Evolutionary conservation across 2,113 vertebrate species (phyloP), one percentile per base, ranked within the genome.

Genomic region (Genyomyrus donnyi): DNA sequence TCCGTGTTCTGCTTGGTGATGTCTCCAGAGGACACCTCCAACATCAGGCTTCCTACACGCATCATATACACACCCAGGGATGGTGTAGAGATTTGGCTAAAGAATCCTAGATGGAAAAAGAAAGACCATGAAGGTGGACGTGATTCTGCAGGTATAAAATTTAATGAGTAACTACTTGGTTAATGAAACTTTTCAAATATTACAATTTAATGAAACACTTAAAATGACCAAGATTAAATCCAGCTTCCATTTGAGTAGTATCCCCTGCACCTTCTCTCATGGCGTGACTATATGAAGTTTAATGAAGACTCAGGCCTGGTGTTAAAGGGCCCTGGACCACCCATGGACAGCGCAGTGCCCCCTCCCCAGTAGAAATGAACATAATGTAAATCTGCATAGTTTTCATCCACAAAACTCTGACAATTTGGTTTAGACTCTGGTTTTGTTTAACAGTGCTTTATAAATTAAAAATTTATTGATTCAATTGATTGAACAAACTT

Each of bases 1-100:
- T 99, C 97, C 88, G 96, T 95, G 31, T 91, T 90, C 90, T 99
- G 96, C 90, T 95, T 96, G 35, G 96, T 96, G 94, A 99, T 98
- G 91, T 99, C 96, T 86, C 98, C 98, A 0, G 93, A 95, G 1
- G 93, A 92, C 90, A 97, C 93, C 91, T 97, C 95, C 0, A 98
- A 90, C 2, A 62, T 92, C 89, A 98, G 88, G 0, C 92, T 92
- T 88, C 96, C 97, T 91, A 99, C 93, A 88, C 92, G 93, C 95
- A 98, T 97, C 92, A 92, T 93, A 91, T 95, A 88, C n/a, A 95
- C 91, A 52, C 94, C 96, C 56, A 91, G 88, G 3, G 1, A 45
- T 0, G 94, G 93, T 42, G 93, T 94, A 1, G 84, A 90, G 0
- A 95, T 94, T 46, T 49, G 89, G 13, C 93, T 50, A 17, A 93